Conservation (phyloP, 2,797 vertebrate species). For the Coregonus sp. region DNA sequence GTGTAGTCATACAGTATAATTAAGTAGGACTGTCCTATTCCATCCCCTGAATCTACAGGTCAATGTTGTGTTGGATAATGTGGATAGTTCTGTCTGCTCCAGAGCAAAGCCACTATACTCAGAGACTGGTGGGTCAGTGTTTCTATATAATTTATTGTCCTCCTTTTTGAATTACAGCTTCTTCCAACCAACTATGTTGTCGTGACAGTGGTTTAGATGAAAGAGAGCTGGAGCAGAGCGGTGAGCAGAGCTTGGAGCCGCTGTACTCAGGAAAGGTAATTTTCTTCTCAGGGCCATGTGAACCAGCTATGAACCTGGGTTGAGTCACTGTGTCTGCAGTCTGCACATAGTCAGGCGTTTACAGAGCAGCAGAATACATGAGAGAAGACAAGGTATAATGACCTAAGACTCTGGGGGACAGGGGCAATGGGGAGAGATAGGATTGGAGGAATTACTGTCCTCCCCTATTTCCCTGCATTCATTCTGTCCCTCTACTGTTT, state of each 20-base stretch:
- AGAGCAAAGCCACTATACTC: conserved; percentile 19
- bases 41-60: conserved; percentile 51
- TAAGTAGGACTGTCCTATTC: conserved; percentile 33
- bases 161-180: background rate
- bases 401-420: conserved; percentile 12
- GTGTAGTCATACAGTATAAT: conserved; percentile 37
- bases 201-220: background rate
- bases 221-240: background rate
- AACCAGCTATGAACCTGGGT: background rate
- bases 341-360: background rate
- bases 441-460: conserved; percentile 8
- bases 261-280: conserved; percentile 1
- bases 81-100: conserved; percentile 37
- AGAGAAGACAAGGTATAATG: conserved; percentile 8
- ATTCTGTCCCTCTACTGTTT: conserved; percentile 22
- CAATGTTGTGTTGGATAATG: conserved; percentile 46
- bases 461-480: background rate
- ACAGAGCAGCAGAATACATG: background rate
- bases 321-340: background rate
- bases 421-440: conserved; percentile 10
- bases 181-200: background rate
- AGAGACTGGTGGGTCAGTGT: background rate
- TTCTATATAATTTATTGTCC: conserved; percentile 16
- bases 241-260: too few species aligned
- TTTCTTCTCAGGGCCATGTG: conserved; percentile 5